Evolutionary conservation across 1,140 invertebrate species (phyloP).

Genomic region (Zophobas morio): DNA sequence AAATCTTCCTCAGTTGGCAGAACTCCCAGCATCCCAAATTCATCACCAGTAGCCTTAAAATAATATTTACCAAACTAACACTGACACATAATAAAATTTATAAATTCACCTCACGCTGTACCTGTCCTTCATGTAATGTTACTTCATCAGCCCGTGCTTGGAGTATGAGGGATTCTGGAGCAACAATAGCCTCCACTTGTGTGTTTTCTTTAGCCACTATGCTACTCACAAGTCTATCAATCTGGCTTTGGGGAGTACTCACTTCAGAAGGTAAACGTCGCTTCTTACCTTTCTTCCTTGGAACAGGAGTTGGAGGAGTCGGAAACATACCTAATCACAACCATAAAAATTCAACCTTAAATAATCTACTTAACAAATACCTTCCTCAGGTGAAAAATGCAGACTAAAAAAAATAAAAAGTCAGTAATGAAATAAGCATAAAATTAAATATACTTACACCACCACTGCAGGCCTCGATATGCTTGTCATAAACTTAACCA

Average conservation of each 20-base stretch:
- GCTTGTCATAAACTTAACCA: background rate
- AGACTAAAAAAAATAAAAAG: background rate
- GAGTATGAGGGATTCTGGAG: background rate
- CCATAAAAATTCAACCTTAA: background rate
- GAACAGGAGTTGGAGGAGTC: slow-evolving; percentile 8
- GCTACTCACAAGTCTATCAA: background rate
- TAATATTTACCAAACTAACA: background rate
- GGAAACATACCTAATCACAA: background rate
- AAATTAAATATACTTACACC: background rate
- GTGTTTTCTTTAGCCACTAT: background rate
- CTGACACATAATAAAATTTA: background rate
- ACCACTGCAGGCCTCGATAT: background rate
- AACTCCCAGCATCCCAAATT: background rate
- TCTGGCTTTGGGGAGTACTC: slow-evolving; percentile 5
- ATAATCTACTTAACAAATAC: background rate
- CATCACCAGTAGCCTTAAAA: background rate
- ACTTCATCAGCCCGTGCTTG: slow-evolving; percentile 10
- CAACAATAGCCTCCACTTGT: background rate
- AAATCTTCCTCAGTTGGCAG: background rate
- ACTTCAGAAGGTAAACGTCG: background rate
- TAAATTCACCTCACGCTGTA: background rate
- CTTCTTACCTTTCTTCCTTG: background rate
- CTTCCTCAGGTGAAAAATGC: background rate
- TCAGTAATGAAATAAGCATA: no score
- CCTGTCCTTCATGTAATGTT: background rate